Base-by-base conservation (phyloP, 1,140 invertebrate genomes). In the Pseudomyrmex pallidus region DNA sequence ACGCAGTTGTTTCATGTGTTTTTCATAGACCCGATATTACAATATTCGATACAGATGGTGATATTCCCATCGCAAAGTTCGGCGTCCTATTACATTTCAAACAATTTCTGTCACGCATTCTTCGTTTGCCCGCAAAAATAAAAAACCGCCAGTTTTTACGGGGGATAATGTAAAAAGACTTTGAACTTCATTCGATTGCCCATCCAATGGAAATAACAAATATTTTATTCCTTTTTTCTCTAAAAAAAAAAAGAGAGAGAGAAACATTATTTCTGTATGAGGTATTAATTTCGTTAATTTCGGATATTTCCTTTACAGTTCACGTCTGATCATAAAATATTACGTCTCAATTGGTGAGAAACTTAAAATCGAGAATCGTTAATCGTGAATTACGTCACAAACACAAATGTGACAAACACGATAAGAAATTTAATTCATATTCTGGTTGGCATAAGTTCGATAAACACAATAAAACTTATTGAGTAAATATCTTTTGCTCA, bases 251-350 rank as follows among this genome's bases (percentile, higher is more conserved):
- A 7, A 35, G 2, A 25, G 25, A 25, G 2, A 25, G 2, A 35
- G 35, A 80, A 15, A 72, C 44, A 25, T 56, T 67, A 72, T 72
- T 80, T 17, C 54, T 48, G 66, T 57, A 80, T 12, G 56, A 50
- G 12, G 3, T 78, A 78, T 78, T 70, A 54, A 78, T 70, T 70
- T 48, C 35, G 13, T n/a, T n/a, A n/a, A n/a, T n/a, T n/a, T n/a
- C 22, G 9, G 35, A 4, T 78, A 25, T 59, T 70, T 78, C 64
- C 56, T 77, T 35, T 54, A 1, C 35, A 25, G 12, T 67, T 59
- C 70, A 78, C 15, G 54, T 70, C 64, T 25, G 9, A 67, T 77
- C 48, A 56, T 48, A 61, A 80, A 70, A 61, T 80, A 72, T 59
- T 50, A 59, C 44, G 15, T 70, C 72, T 52, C 44, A 80, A 72